phyloP scores from a whole-genome alignment of 2,888 invertebrate genomes.

The Platycheirus rosarum region DNA sequence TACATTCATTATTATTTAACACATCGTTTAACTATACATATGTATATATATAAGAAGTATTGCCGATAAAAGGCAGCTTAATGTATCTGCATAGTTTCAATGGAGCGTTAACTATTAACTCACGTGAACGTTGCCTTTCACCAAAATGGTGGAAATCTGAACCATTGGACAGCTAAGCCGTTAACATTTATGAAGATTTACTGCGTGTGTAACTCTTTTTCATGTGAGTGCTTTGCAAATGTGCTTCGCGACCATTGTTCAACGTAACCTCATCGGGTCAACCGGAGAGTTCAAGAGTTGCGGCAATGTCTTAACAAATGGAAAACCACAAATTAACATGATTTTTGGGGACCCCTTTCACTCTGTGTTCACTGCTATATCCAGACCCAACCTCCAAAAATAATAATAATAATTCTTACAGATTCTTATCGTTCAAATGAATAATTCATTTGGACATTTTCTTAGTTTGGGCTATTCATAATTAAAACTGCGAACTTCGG shows the following conservation, averaged over 20 bases:
- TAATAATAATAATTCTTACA: slow-evolving; percentile 24
- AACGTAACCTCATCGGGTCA: slow-evolving; percentile 43
- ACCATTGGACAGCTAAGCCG: slow-evolving; percentile 69
- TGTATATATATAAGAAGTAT: too few species aligned
- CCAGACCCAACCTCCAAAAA: slow-evolving; percentile 7
- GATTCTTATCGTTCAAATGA: slow-evolving; percentile 63
- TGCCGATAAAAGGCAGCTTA: too few species aligned
- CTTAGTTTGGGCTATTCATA: slow-evolving; percentile 38
- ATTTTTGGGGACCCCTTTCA: slow-evolving; percentile 61
- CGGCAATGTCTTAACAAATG: slow-evolving; percentile 51
- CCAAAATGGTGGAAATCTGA: slow-evolving; percentile 66
- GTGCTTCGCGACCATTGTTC: slow-evolving; percentile 12
- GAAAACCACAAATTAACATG: slow-evolving; percentile 61
- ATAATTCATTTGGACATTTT: slow-evolving; percentile 63
- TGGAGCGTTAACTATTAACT: not conserved
- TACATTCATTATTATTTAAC: too few species aligned
- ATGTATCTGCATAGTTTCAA: too few species aligned
- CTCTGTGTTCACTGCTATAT: not conserved
- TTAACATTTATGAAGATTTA: slow-evolving; percentile 74
- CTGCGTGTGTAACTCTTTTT: slow-evolving; percentile 57
- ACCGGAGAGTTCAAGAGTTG: slow-evolving; percentile 62
- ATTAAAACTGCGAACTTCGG: slow-evolving; percentile 69
- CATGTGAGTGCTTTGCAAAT: slow-evolving; percentile 65
- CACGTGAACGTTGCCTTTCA: slow-evolving; percentile 39
- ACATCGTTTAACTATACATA: too few species aligned